Evolutionary conservation across 2,888 invertebrate genomes (phyloP), one percentile per base, ranked within the genome.

Genomic region (Polymixis lichenea): DNA sequence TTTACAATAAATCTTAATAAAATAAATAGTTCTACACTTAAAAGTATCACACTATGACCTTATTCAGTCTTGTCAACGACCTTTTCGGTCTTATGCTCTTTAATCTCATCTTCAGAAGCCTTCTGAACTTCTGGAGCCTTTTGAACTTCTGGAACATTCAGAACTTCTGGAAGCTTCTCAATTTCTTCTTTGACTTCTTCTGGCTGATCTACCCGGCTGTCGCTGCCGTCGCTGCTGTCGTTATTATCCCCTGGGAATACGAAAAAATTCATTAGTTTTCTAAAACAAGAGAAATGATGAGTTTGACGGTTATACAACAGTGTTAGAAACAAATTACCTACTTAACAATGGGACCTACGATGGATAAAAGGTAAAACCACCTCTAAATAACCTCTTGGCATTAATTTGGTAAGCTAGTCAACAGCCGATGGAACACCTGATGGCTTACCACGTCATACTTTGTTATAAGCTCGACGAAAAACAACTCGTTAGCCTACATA

Each of bases 21-120:
- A 89, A 89, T 90, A 84, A 90, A 89, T 91, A 89, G 87, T 69
- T 84, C 89, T 89, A 89, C 22, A 78, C 83, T 82, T 87, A 82
- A 87, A 84, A 75, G 66, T 90, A 93, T 92, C 92, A 91, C 93
- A 91, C 91, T 92, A 91, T 84, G 92, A 93, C 91, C 91, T 92
- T 92, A 93, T 91, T 95, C 94, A 95, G 95, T 93, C 95, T 95
- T 95, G 55, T 92, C 89, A 80, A 82, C 82, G 85, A 89, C 88
- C 82, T 83, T 77, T 67, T 87, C 88, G 68, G 87, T 85, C 81
- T 87, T 90, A 75, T 85, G 83, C 77, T 83, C 85, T 80, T 89
- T 84, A 32, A 80, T 75, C 77, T 88, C 86, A 71, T 88, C 82
- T 83, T 86, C 89, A 76, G 78, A 84, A 65, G 86, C 86, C 67